Conservation (phyloP, 2,888 invertebrate species). For the Cryptocheilus praepositus region DNA sequence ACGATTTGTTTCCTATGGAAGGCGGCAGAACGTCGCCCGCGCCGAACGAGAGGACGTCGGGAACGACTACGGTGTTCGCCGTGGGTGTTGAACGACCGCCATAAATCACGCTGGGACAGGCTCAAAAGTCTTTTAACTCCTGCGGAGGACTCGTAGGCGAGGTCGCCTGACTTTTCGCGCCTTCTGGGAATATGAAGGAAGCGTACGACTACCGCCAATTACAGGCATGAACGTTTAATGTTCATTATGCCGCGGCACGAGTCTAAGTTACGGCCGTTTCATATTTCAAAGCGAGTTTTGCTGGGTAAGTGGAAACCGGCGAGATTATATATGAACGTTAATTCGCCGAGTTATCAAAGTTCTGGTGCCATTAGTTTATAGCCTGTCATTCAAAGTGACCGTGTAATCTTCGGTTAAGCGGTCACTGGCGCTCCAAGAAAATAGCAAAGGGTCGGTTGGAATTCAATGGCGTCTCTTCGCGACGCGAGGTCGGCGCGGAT, state of each 20-base stretch:
- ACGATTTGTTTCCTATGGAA: not conserved
- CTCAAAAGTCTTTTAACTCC: slow-evolving; percentile 48
- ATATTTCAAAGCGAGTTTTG: not conserved
- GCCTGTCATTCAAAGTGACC: not conserved
- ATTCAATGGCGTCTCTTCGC: slow-evolving; percentile 8
- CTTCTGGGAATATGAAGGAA: slow-evolving; percentile 3
- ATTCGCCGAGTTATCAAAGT: too few species aligned
- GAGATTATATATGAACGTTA: too few species aligned
- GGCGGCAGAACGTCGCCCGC: slow-evolving; percentile 17
- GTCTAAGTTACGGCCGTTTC: not conserved
- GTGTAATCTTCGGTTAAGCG: not conserved
- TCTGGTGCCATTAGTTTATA: not conserved
- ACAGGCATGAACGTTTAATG: not conserved
- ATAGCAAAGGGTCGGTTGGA: not conserved
- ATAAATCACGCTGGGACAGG: slow-evolving; percentile 48
- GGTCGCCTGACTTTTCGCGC: slow-evolving; percentile 46
- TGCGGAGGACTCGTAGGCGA: slow-evolving; percentile 26
- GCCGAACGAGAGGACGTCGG: not conserved
- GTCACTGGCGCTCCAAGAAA: not conserved
- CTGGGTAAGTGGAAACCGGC: too few species aligned
- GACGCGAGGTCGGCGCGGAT: slow-evolving; percentile 47
- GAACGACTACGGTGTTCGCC: slow-evolving; percentile 24
- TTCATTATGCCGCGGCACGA: slow-evolving; percentile 40
- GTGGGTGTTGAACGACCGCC: slow-evolving; percentile 49
- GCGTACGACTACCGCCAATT: not conserved